These are phyloP conservation scores for Bubo scandiacus DNA, from an alignment of 2,113 vertebrate genomes.

Conservation along the genomic window DNA sequence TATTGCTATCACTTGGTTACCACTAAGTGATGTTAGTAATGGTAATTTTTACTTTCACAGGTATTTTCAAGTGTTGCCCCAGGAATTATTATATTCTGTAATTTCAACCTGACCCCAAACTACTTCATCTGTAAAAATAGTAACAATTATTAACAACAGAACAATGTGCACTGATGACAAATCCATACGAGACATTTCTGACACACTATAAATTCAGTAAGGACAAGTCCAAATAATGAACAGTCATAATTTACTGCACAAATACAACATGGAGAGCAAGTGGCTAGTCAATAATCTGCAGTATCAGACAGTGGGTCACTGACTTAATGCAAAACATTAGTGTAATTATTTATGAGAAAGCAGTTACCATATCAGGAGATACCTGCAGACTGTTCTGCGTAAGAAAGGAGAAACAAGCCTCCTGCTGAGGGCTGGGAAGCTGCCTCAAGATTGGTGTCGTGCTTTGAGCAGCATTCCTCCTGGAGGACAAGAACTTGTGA, in stretches of 20 bases:
- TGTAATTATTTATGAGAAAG: neutral
- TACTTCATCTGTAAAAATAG: neutral
- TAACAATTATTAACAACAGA: neutral
- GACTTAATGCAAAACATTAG: neutral
- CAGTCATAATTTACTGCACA: neutral
- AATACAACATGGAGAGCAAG: neutral
- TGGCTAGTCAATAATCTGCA: neutral
- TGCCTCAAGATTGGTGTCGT: neutral
- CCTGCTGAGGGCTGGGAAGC: neutral
- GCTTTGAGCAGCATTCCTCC: neutral
- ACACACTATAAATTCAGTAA: neutral
- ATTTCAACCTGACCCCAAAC: neutral
- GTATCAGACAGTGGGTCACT: neutral
- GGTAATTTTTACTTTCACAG: neutral
- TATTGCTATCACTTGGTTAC: neutral
- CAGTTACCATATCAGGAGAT: neutral
- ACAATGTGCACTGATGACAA: neutral
- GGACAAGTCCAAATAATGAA: neutral
- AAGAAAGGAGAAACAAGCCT: neutral
- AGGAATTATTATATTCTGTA: neutral
- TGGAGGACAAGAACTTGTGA: neutral
- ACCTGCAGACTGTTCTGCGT: neutral
- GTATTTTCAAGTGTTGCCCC: neutral
- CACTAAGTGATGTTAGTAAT: neutral
- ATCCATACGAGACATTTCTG: neutral